Evolutionary conservation across 2,888 invertebrate genomes (phyloP), one percentile per base, ranked within the genome.

Genomic region (Mythimna loreyi): DNA sequence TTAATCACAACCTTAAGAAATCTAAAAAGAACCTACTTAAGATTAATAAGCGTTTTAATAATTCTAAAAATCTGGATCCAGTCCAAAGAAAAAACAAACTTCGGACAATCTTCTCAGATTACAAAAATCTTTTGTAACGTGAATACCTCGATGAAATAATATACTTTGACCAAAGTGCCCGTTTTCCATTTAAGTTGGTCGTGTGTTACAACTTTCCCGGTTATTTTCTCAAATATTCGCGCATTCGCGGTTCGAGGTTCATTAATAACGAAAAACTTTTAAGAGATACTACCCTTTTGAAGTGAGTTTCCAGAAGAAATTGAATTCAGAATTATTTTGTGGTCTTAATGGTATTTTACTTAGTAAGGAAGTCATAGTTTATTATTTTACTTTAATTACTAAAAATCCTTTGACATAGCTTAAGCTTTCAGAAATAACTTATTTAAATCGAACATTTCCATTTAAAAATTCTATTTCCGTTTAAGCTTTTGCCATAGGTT

Each of bases 221-320:
- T 67, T 69, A 79, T 75, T 67, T 67, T 67, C 67, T 78, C 60
- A 74, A 70, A 78, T 75, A 67, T 80, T 75, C 72, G 66, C 73
- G 72, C 67, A 62, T 80, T 74, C 68, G 62, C 71, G 72, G 75
- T 73, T 79, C 47, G 21, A 69, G 67, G 67, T 78, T 80, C 79
- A 82, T 80, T 85, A 80, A 78, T 80, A 78, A 80, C 74, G 78
- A 76, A 82, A 79, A 86, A 82, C 76, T 82, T 78, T 75, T 40
- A 59, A 40, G 58, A 78, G 60, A 70, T 67, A 66, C 56, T 67
- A 73, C 49, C 65, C 55, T 61, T 75, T 69, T 72, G 36, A 68
- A 73, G 66, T 57, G n/a, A 53, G 50, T 68, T 74, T 58, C 45
- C 36, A 45, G 45, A 43, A 40, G 36, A 68, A 67, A 76, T 69